Evolutionary conservation across 2,797 vertebrate species (phyloP), one percentile per base, ranked within the genome.

Genomic region (Oryzias dopingdopingensis): DNA sequence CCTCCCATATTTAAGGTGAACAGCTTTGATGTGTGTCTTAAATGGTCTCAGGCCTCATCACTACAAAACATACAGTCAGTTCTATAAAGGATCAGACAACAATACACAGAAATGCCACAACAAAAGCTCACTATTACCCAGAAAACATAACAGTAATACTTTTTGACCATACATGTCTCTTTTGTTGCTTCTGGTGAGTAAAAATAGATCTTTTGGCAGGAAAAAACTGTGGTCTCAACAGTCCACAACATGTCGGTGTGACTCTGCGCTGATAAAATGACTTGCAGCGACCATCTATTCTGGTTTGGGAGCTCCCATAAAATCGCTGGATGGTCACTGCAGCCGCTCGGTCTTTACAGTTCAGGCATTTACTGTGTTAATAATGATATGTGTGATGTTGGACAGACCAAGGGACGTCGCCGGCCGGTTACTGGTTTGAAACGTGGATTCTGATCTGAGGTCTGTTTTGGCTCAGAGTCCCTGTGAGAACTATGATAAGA

Each of bases 141-240:
- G 63, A 84, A 80, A 82, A 64, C 65, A 67, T 79, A 74, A 75
- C 59, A 48, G 52, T 69, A 61, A 73, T 67, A 76, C 40, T 79
- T 64, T 45, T 69, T 13, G 8, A 76, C 73, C 56, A 49, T 74
- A 72, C 67, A 65, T 65, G 43, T 64, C 74, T 62, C 74, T 57
- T 72, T 54, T 65, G 59, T 75, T 77, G 60, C 65, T 73, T 70
- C 65, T 52, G 57, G 70, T 54, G 70, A 86, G 63, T 70, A 81
- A 86, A 86, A 88, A 82, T 83, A 84, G 77, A 86, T 81, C 62
- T 83, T 86, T 84, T 87, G 79, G 81, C 82, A 84, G 82, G 76
- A 78, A 70, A 81, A 58, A 67, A 63, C 61, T 50, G 49, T 69
- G 59, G 61, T 73, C 58, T 81, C 51, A 24, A 73, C 72, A 78